Conservation (phyloP, 2,113 vertebrate genomes). For the Dicrurus megarhynchus region DNA sequence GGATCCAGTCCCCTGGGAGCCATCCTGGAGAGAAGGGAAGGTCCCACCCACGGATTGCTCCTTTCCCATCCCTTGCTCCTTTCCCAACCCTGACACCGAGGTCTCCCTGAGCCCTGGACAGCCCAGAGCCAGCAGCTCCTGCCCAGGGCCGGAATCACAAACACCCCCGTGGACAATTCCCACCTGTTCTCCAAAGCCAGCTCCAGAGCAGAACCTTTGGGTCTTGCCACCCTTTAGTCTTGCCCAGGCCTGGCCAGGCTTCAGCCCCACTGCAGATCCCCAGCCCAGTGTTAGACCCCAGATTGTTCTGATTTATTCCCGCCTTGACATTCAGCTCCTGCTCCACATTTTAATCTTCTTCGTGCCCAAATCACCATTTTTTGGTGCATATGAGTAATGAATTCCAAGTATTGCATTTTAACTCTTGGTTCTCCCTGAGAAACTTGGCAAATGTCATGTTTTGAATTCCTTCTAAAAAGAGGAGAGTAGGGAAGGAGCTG, state of each 20-base stretch:
- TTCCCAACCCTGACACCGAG: rapidly evolving
- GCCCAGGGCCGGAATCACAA: neutral
- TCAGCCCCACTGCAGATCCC: neutral
- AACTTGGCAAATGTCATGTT: neutral
- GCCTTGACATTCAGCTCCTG: neutral
- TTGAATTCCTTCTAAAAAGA: neutral
- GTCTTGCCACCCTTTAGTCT: neutral
- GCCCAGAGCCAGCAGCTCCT: neutral
- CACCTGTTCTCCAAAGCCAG: neutral
- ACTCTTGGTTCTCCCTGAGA: neutral
- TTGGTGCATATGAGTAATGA: rapidly evolving
- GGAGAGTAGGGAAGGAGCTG: neutral
- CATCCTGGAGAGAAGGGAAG: too few relatives aligned
- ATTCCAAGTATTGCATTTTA: neutral
- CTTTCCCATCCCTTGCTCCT: neutral
- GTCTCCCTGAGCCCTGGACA: rapidly evolving
- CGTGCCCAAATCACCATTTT: neutral
- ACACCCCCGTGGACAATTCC: neutral
- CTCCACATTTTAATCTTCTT: neutral
- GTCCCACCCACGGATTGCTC: neutral
- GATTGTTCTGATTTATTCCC: neutral
- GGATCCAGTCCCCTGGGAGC: rapidly evolving
- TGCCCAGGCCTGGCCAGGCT: neutral
- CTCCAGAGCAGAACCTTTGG: neutral
- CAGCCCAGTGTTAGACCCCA: rapidly evolving